These are phyloP conservation scores for Hyposoter dolosus DNA, from an alignment of 2,888 invertebrate genomes.

Conservation along the genomic window DNA sequence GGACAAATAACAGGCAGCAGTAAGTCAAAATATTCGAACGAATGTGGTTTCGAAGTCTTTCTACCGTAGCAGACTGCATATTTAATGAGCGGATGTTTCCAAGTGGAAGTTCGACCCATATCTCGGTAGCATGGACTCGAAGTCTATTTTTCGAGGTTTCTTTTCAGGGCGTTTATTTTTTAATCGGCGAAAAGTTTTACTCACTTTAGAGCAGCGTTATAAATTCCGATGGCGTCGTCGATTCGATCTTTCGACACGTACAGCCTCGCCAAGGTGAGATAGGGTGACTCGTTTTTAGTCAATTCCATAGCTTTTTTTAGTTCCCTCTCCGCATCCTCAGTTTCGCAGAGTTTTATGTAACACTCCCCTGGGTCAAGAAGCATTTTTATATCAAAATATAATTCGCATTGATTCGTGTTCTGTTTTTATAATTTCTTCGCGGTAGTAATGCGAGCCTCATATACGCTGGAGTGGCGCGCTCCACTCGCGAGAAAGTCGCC, in stretches of 20 bases:
- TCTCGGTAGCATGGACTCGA: neutral
- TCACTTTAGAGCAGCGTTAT: conserved; percentile 90
- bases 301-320: conserved; percentile 90
- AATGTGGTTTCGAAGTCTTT: neutral
- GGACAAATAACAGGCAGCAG: neutral
- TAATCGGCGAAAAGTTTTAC: conserved; percentile 73
- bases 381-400: neutral
- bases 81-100: neutral
- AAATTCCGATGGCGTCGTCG: conserved; percentile 89
- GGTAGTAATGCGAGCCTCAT: neutral
- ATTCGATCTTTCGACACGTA: conserved; percentile 88
- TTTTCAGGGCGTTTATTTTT: neutral
- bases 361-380: conserved; percentile 88
- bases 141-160: neutral
- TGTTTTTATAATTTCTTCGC: neutral
- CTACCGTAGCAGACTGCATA: neutral
- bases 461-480: neutral
- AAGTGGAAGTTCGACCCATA: neutral
- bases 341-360: conserved; percentile 89
- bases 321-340: conserved; percentile 90
- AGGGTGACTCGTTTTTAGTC: conserved; percentile 91
- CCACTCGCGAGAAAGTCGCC: neutral
- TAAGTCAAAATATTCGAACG: neutral
- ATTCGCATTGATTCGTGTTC: neutral
- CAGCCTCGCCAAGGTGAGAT: conserved; percentile 90